Evolutionary conservation across 2,113 vertebrate species (phyloP), one percentile per base, ranked within the genome.

Genomic region (Corvus hawaiiensis): DNA sequence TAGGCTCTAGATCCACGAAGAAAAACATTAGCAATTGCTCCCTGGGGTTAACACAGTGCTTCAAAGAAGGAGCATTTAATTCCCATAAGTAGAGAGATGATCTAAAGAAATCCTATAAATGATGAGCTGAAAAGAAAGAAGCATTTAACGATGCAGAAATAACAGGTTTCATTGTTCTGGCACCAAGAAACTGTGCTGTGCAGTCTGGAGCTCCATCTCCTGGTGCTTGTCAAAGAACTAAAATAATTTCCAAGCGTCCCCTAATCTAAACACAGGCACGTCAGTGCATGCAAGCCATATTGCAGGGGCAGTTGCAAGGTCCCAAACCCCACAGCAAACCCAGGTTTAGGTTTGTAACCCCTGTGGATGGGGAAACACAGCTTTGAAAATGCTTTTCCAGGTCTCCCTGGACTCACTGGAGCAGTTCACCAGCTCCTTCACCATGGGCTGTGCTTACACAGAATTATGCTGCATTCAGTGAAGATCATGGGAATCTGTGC

Each of bases 121-220:
- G 54, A 94, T 86, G 86, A 88, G 79, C 72, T 77, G 82, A 91
- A 90, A 94, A 95, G 82, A 93, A 89, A 76, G 68, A 63, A 51
- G 51, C 67, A 80, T 91, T 94, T 93, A 80, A 35, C 56, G 7
- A 2, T 41, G 39, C 63, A 93, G 51, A 91, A 93, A 90, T 58
- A 62, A 62, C 54, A 79, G 18, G 26, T 90, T 85, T 77, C 84
- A 51, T 80, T 91, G 67, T 51, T 91, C 58, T 5, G 4, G 32
- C 63, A 85, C 23, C 13, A 63, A 73, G 84, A 76, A 94, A 85
- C 73, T 37, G 12, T 15, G 48, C 85, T 93, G 32, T 1, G 6
- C 54, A 93, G 82, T 87, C 94, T 96, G 68, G 74, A 96, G 94
- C 94, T 95, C 94, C 95, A 96, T 95, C 94, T 96, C 85, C 93